Conservation (phyloP, 1,140 invertebrate genomes). For the Drosophila triauraria region DNA sequence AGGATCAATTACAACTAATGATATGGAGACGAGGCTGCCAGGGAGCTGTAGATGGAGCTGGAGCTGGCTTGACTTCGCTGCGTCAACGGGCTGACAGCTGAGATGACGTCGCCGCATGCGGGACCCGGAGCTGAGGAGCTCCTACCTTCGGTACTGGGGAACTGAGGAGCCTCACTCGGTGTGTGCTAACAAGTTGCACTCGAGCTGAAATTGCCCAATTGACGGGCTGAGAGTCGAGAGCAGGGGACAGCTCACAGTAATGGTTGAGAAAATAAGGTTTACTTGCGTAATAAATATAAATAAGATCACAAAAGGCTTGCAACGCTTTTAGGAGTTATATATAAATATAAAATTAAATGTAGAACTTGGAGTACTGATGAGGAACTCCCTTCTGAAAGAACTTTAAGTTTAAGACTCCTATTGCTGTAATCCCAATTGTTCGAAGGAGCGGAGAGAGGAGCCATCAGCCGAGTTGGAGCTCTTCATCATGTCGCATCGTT, state of each 20-base stretch:
- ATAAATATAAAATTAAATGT: neutral
- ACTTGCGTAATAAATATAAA: neutral
- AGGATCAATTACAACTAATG: slow-evolving; percentile 84
- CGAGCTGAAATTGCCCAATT: slow-evolving; percentile 76
- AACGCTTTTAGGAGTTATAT: too few relatives aligned
- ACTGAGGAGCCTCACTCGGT: neutral
- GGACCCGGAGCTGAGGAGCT: slow-evolving; percentile 52
- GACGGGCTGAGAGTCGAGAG: slow-evolving; percentile 36
- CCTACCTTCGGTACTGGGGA: neutral
- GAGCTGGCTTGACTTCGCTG: slow-evolving; percentile 53
- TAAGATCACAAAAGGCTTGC: too few relatives aligned
- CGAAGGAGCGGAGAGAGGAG: slow-evolving; percentile 3
- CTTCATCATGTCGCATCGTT: slow-evolving; percentile 82
- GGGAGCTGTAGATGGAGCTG: slow-evolving; percentile 3
- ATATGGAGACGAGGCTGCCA: slow-evolving; percentile 62
- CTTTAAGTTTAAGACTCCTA: neutral
- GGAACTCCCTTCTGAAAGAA: neutral
- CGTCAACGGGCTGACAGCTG: slow-evolving; percentile 54
- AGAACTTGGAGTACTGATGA: neutral
- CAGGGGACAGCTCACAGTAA: neutral
- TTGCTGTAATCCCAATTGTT: neutral
- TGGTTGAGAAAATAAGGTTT: slow-evolving; percentile 13
- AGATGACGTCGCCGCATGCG: slow-evolving; percentile 59
- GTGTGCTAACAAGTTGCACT: slow-evolving; percentile 75
- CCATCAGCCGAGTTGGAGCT: slow-evolving; percentile 24